Evolutionary conservation across 2,888 invertebrate species (phyloP), one percentile per base, ranked within the genome.

Genomic region (Hydroisotoma schaefferi): DNA sequence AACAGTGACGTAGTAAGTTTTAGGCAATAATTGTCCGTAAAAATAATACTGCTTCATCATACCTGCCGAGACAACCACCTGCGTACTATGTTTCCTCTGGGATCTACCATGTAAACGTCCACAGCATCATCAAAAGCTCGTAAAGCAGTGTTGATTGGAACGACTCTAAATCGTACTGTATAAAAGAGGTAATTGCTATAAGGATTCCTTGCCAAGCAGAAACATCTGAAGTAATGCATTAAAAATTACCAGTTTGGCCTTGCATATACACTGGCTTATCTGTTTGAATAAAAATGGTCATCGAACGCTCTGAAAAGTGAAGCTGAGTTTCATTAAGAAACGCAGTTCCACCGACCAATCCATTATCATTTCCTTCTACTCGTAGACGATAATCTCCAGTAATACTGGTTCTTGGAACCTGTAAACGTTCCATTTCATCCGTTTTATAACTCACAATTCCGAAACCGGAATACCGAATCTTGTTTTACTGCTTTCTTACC

Each of bases 241-340:
- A 47, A 23, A 47, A 43, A 64, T 76, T 75, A 87, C 87, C 85
- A 59, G 82, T 88, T 77, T 95, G 90, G 4, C 89, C 87, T 77
- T 95, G 94, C 85, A 87, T 93, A 75, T 97, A 97, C 4, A 94
- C 85, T 0, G 95, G 95, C 75, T 94, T 94, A 76, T 95, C 94
- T 73, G 91, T 85, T 78, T 94, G 94, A 70, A 97, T 88, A 76
- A 95, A 94, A 66, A 95, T 90, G 0, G 95, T 94, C 87, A 94
- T 90, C 51, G 94, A 92, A 38, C 94, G 82, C 73, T 87, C 87
- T 0, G 90, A 91, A 79, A 94, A 97, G 1, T 82, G 81, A 15
- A 97, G 80, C 60, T 84, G 80, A 0, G 93, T 92, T 76, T 94
- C 93, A 75, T 97, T 95, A 46, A 85, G 79, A 77, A 97, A 97